Conservation (phyloP, 2,888 invertebrate species). For the Campaea margaritaria region DNA sequence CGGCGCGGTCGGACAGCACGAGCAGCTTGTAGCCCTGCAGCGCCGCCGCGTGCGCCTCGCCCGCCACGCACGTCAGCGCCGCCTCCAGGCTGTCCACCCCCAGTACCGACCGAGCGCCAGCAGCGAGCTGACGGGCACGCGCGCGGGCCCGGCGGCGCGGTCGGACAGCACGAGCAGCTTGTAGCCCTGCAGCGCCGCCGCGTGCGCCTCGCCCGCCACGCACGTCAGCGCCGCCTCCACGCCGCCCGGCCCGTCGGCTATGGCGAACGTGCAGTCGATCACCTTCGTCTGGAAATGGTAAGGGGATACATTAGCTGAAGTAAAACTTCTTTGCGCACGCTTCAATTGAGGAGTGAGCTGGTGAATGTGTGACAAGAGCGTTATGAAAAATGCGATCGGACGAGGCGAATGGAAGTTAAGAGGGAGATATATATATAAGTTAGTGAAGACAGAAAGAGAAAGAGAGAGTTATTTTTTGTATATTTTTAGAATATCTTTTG, state of each 20-base stretch:
- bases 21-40: slow-evolving; percentile 84
- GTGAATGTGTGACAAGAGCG: too few relatives aligned
- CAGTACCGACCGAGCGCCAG: slow-evolving; percentile 59
- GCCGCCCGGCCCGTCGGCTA: slow-evolving; percentile 89
- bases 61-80: slow-evolving; percentile 91
- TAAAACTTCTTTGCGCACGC: too few relatives aligned
- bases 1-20: slow-evolving; percentile 88
- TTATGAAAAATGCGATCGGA: too few relatives aligned
- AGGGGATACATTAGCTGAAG: too few relatives aligned
- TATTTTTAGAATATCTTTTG: too few relatives aligned
- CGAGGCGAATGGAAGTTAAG: too few relatives aligned
- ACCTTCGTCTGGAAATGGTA: slow-evolving; percentile 87
- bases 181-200: slow-evolving; percentile 91
- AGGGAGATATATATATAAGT: too few relatives aligned
- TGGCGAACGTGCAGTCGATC: slow-evolving; percentile 95
- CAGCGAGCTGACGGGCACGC: slow-evolving; percentile 58
- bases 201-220: slow-evolving; percentile 92
- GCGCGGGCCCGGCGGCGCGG: slow-evolving; percentile 85
- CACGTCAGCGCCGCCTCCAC: slow-evolving; percentile 91
- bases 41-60: slow-evolving; percentile 93
- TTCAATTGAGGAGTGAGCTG: too few relatives aligned
- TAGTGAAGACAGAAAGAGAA: too few relatives aligned
- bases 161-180: slow-evolving; percentile 96
- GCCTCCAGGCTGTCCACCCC: too few relatives aligned
- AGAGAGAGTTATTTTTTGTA: too few relatives aligned